These are phyloP conservation scores for Pelodiscus sinensis DNA, from an alignment of 2,113 vertebrate genomes.

Conservation along the genomic window DNA sequence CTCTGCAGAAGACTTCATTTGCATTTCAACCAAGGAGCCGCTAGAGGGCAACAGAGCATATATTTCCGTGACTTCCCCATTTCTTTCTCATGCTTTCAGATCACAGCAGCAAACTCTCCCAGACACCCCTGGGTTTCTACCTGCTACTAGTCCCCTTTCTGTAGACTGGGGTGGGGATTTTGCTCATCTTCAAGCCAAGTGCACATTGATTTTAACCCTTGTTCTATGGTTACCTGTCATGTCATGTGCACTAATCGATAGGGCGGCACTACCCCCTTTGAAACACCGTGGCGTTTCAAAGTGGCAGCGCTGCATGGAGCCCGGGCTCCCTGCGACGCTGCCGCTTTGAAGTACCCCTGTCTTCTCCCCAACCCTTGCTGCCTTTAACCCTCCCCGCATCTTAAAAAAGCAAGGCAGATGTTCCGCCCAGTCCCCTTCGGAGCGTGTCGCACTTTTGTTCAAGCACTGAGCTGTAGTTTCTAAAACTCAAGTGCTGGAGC, in stretches of 20 bases:
- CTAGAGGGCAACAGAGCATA: slow-evolving; percentile 53
- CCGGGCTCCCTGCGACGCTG: no score
- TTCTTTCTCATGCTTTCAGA: rapidly evolving
- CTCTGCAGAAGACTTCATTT: rapidly evolving
- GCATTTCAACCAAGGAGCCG: not conserved
- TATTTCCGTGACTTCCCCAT: not conserved
- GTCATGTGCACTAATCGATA: not conserved
- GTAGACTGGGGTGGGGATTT: not conserved
- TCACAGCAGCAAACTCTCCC: not conserved
- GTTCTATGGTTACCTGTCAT: not conserved
- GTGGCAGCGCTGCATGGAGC: no score
- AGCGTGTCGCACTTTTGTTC: no score
- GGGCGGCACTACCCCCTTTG: no score
- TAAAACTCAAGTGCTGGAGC: no score
- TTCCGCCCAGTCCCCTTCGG: no score
- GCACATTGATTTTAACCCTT: not conserved
- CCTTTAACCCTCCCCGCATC: no score
- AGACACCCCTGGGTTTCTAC: not conserved
- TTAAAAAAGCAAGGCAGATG: no score
- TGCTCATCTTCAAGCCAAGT: not conserved
- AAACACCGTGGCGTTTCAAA: no score
- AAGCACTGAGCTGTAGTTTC: no score
- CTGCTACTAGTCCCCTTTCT: not conserved
- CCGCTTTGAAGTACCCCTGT: no score
- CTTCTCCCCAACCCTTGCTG: no score